Conservation (phyloP, 2,888 invertebrate genomes). For the Erebia epiphron region DNA sequence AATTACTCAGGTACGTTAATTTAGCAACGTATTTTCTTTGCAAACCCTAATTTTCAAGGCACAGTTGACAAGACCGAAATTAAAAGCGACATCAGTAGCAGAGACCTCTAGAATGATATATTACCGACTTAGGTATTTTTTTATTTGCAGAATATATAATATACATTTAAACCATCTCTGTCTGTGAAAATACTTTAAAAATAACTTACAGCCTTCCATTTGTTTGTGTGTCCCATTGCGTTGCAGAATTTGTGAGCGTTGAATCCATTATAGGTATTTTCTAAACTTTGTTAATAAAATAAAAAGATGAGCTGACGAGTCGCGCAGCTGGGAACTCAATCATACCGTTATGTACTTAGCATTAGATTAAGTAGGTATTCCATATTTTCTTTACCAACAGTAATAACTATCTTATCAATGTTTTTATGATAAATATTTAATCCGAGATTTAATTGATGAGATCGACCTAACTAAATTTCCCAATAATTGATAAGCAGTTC, state of each 20-base stretch:
- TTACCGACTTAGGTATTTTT: no score
- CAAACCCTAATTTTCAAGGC: no score
- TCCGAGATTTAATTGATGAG: constrained; percentile 32
- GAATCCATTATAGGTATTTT: constrained; percentile 26
- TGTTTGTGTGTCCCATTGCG: constrained; percentile 9
- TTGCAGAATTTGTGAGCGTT: constrained; percentile 21
- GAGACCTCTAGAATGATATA: no score
- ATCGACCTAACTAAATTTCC: background rate
- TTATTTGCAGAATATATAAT: no score
- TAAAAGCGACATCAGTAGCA: no score
- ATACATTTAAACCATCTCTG: no score
- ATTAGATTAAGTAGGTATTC: background rate
- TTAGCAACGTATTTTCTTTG: no score
- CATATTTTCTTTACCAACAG: constrained; percentile 14
- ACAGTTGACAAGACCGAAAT: background rate
- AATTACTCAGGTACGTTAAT: no score
- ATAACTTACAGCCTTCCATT: constrained; percentile 29
- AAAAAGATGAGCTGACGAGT: background rate
- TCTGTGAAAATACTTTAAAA: background rate
- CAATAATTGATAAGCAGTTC: constrained; percentile 8
- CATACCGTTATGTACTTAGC: background rate
- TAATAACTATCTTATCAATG: constrained; percentile 29
- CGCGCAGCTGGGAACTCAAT: background rate
- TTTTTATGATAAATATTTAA: constrained; percentile 35
- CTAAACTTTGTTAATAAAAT: background rate